Evolutionary conservation across 2,888 invertebrate species (phyloP).

Genomic region (Cryptophagus acutangulus): DNA sequence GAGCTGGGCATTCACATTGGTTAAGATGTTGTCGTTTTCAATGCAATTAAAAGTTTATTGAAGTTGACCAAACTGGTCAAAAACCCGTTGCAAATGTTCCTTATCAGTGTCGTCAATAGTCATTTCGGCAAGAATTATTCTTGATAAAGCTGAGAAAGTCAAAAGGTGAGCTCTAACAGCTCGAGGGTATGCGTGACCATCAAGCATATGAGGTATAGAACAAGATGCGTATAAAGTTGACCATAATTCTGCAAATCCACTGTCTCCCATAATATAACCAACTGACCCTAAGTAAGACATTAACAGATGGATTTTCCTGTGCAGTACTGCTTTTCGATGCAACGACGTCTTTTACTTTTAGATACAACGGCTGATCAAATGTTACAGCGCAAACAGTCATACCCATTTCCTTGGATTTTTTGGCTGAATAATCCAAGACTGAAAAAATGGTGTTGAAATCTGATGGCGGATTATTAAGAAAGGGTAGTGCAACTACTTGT

Average conservation of each 20-base stretch:
- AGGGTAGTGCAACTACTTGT: slow-evolving; percentile 10
- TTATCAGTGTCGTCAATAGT: too few relatives aligned
- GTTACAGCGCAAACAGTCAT: slow-evolving; percentile 10
- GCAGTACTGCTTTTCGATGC: too few relatives aligned
- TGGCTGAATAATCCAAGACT: slow-evolving; percentile 9
- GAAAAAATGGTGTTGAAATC: slow-evolving; percentile 10
- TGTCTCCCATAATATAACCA: slow-evolving; percentile 10
- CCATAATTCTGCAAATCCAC: slow-evolving; percentile 11
- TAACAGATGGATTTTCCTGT: slow-evolving; percentile 8
- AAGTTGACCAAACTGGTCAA: too few relatives aligned
- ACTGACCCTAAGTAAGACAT: slow-evolving; percentile 8
- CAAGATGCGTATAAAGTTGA: slow-evolving; percentile 8
- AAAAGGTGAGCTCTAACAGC: too few relatives aligned
- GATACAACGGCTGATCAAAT: slow-evolving; percentile 13
- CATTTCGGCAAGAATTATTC: too few relatives aligned
- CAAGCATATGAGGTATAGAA: slow-evolving; percentile 10
- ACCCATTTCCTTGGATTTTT: slow-evolving; percentile 7
- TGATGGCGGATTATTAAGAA: slow-evolving; percentile 12
- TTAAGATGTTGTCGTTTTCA: too few relatives aligned
- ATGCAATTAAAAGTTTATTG: too few relatives aligned
- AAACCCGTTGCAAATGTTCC: too few relatives aligned
- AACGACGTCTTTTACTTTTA: too few relatives aligned
- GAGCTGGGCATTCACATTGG: too few relatives aligned
- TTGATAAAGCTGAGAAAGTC: too few relatives aligned
- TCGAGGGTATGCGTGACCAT: too few relatives aligned